phyloP scores from a whole-genome alignment of 2,113 vertebrate genomes.

The Amphiprion percula region DNA sequence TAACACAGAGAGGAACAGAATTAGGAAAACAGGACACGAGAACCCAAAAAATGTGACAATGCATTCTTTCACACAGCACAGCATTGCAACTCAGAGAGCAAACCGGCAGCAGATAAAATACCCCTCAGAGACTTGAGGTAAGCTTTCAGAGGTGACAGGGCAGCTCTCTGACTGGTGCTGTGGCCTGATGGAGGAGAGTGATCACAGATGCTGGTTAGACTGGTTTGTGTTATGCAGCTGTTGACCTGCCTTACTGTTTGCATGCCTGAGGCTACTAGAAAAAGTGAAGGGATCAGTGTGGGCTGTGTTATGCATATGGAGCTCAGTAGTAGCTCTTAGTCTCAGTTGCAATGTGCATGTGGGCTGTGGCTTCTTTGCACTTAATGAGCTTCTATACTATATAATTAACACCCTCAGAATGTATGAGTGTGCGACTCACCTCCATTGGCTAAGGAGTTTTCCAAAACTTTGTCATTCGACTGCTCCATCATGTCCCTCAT shows the following conservation, averaged over 20 bases:
- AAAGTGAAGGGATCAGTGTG: not conserved
- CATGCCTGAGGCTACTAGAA: not conserved
- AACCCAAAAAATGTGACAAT: not conserved
- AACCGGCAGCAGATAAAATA: conserved; percentile 56
- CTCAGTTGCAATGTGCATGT: conserved; percentile 12
- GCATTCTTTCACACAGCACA: conserved; percentile 8
- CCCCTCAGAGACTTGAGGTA: conserved; percentile 78
- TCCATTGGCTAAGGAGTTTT: conserved; percentile 91
- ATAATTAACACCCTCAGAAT: conserved; percentile 36
- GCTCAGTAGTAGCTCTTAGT: conserved; percentile 7
- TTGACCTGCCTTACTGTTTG: not conserved
- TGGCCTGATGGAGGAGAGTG: conserved; percentile 64
- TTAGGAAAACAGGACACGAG: not conserved
- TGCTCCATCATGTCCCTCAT: conserved; percentile 93
- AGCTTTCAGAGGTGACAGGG: conserved; percentile 65
- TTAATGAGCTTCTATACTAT: conserved; percentile 55
- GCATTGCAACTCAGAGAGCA: conserved; percentile 42
- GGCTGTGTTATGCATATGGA: not conserved
- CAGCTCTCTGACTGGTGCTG: conserved; percentile 52
- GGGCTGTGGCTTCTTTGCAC: conserved; percentile 34
- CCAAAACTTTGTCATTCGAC: conserved; percentile 89
- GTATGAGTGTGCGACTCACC: conserved; percentile 83
- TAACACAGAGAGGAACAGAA: too few relatives aligned
- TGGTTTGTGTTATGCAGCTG: not conserved
- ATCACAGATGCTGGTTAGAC: conserved; percentile 39